Conservation (phyloP, 2,888 invertebrate species). For the Hylaea fasciaria region DNA sequence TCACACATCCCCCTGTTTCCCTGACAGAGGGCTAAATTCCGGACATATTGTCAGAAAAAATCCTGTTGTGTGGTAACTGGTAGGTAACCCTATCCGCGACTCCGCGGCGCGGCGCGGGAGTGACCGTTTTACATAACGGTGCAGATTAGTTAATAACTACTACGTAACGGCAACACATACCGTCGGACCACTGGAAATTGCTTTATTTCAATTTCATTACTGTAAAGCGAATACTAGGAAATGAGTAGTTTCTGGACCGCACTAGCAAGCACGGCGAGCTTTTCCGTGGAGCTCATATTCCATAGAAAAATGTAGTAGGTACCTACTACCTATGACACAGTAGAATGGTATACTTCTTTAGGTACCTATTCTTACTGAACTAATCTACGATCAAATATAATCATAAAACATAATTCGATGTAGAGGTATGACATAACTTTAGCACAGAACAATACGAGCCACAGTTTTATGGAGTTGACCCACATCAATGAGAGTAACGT, state of each 20-base stretch:
- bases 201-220: slow-evolving; percentile 41
- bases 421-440: too few species aligned
- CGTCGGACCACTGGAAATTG: slow-evolving; percentile 39
- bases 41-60: too few species aligned
- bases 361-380: too few species aligned
- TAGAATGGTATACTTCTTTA: too few species aligned
- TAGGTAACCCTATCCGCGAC: too few species aligned
- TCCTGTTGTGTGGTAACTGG: too few species aligned
- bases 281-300: background rate
- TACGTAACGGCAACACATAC: slow-evolving; percentile 46
- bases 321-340: background rate
- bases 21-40: too few species aligned
- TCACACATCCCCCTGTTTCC: too few species aligned
- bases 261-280: background rate
- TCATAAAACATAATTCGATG: too few species aligned
- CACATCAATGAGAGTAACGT: slow-evolving; percentile 30
- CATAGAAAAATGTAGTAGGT: background rate
- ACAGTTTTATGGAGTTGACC: slow-evolving; percentile 18
- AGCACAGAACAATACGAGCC: too few species aligned
- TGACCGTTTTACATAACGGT: slow-evolving; percentile 50
- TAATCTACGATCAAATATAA: too few species aligned
- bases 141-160: slow-evolving; percentile 21
- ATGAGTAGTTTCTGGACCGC: slow-evolving; percentile 14
- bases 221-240: slow-evolving; percentile 17
- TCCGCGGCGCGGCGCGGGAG: too few species aligned